Percentiles rank a stretch among this genome's conserved stretches.
phyloP scores from a whole-genome alignment of 1,140 invertebrate species.

The Sweltsa coloradensis region DNA sequence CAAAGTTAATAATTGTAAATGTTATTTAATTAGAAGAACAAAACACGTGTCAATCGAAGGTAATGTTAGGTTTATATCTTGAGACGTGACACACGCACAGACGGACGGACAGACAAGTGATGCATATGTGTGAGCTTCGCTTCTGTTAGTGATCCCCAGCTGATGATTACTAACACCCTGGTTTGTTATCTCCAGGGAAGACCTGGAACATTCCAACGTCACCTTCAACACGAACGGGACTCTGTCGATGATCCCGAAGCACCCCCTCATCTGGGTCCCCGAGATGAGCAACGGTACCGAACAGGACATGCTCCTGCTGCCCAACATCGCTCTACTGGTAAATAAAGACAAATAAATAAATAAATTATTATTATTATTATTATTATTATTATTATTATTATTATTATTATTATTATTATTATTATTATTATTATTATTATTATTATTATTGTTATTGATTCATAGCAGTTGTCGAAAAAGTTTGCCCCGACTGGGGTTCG shows the following conservation, averaged over 20 bases:
- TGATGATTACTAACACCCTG: too few species aligned
- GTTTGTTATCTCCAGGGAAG: too few species aligned
- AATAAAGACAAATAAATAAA: slow-evolving; percentile 29
- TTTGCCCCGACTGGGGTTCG: too few species aligned
- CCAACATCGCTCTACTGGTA: slow-evolving; percentile 83
- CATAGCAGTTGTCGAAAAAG: not conserved
- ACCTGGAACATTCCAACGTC: slow-evolving; percentile 50
- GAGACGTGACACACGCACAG: too few species aligned
- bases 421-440: not conserved
- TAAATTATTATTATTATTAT: not conserved
- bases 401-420: not conserved
- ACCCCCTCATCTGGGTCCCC: slow-evolving; percentile 56
- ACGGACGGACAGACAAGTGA: too few species aligned
- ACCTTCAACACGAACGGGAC: slow-evolving; percentile 66
- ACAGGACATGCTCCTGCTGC: slow-evolving; percentile 60
- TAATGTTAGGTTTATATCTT: too few species aligned
- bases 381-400: not conserved
- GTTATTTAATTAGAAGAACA: too few species aligned
- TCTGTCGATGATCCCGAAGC: slow-evolving; percentile 46
- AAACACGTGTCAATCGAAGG: too few species aligned
- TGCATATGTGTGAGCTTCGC: too few species aligned
- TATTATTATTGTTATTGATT: not conserved
- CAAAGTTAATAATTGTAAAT: too few species aligned
- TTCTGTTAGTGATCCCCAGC: too few species aligned
- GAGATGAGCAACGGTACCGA: slow-evolving; percentile 58